These are phyloP conservation scores for Onthophagus sagittarius DNA, from an alignment of 2,888 invertebrate species.

Conservation along the genomic window DNA sequence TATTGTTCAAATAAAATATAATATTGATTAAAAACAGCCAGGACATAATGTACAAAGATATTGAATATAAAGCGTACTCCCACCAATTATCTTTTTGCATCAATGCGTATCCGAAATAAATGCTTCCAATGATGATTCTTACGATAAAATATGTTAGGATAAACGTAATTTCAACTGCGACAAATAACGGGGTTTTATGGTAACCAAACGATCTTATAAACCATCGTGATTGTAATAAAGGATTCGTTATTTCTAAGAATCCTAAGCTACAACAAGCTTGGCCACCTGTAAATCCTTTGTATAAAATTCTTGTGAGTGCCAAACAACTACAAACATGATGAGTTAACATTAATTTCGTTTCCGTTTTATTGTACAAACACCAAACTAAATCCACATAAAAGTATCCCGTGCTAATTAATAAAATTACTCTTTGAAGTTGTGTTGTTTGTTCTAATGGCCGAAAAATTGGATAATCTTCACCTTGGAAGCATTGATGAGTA, in stretches of 20 bases:
- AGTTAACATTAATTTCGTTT: slow-evolving; percentile 52
- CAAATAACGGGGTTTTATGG: slow-evolving; percentile 48
- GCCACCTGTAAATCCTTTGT: slow-evolving; percentile 51
- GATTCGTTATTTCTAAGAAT: slow-evolving; percentile 60
- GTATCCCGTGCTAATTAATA: slow-evolving; percentile 60
- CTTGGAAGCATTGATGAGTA: slow-evolving; percentile 40
- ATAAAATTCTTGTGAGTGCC: slow-evolving; percentile 53
- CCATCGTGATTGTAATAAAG: slow-evolving; percentile 60
- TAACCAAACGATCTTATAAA: slow-evolving; percentile 55
- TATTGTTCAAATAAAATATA: slow-evolving; percentile 35
- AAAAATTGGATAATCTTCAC: slow-evolving; percentile 38
- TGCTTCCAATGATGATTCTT: slow-evolving; percentile 54
- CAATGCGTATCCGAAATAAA: slow-evolving; percentile 49
- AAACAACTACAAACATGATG: slow-evolving; percentile 55
- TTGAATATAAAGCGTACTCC: slow-evolving; percentile 34
- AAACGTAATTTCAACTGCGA: slow-evolving; percentile 52
- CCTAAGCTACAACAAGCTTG: slow-evolving; percentile 55
- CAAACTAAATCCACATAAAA: slow-evolving; percentile 60
- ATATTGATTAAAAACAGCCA: slow-evolving; percentile 43
- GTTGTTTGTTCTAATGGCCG: slow-evolving; percentile 38
- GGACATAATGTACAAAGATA: slow-evolving; percentile 42
- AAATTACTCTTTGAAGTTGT: slow-evolving; percentile 33
- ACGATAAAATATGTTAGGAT: slow-evolving; percentile 51
- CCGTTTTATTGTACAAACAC: slow-evolving; percentile 54
- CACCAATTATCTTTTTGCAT: slow-evolving; percentile 47